Evolutionary conservation across 2,113 vertebrate genomes (phyloP).

Genomic region (Seriola dumerili): DNA sequence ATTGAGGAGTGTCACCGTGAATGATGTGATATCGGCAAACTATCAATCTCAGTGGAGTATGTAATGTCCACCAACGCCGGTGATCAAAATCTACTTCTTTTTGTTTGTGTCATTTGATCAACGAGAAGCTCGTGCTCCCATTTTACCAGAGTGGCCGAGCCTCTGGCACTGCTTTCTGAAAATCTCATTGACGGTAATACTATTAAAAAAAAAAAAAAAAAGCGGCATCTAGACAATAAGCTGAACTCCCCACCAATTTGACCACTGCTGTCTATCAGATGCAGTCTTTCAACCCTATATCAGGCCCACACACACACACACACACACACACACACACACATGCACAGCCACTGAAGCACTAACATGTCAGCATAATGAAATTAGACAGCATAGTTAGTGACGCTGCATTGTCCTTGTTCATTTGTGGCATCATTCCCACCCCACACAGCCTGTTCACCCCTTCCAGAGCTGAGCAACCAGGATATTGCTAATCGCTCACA

Average conservation of each 20-base stretch:
- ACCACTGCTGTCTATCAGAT: constrained; percentile 58
- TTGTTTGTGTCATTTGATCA: constrained; percentile 57
- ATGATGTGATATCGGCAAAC: constrained; percentile 24
- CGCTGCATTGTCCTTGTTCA: constrained; percentile 82
- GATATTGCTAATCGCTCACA: constrained; percentile 84
- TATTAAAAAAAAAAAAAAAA: background rate
- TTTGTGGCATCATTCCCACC: constrained; percentile 56
- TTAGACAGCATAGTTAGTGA: constrained; percentile 82
- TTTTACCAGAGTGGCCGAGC: constrained; percentile 33
- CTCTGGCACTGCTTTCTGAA: constrained; percentile 5
- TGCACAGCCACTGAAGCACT: constrained; percentile 49
- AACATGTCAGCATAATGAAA: constrained; percentile 81
- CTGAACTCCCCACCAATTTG: constrained; percentile 18
- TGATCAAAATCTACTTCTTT: constrained; percentile 48
- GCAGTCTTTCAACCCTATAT: constrained; percentile 9
- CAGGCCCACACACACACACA: constrained; percentile 20
- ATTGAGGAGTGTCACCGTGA: constrained; percentile 20
- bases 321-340: constrained; percentile 18
- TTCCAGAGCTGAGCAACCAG: constrained; percentile 68
- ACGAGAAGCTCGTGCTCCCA: constrained; percentile 29
- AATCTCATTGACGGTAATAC: background rate
- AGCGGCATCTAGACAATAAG: constrained; percentile 24
- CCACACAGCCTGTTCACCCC: constrained; percentile 46
- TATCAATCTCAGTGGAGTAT: constrained; percentile 29
- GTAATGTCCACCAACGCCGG: constrained; percentile 6